phyloP scores from a whole-genome alignment of 2,113 vertebrate species.

The Tetraodon nigroviridis region DNA sequence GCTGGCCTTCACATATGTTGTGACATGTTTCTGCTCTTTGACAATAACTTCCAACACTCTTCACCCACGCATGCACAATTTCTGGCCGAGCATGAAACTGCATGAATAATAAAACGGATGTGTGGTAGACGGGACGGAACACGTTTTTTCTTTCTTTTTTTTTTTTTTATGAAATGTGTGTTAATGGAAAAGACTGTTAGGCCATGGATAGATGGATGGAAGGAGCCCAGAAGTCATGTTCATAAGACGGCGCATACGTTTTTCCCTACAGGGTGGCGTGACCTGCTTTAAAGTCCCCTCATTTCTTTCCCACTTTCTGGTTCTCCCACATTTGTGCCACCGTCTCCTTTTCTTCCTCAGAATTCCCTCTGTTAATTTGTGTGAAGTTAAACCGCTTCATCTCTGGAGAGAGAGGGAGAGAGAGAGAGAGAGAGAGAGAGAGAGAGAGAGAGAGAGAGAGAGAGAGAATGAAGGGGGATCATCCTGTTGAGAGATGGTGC shows the following conservation, averaged over 20 bases:
- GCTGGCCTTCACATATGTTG: conserved; percentile 37
- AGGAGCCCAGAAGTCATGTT: conserved; percentile 24
- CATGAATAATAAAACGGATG: conserved; percentile 67
- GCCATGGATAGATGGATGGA: conserved; percentile 24
- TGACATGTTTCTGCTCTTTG: conserved; percentile 41
- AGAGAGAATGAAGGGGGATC: conserved; percentile 5
- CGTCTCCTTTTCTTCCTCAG: conserved; percentile 10
- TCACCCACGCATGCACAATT: conserved; percentile 39
- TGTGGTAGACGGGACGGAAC: conserved; percentile 39
- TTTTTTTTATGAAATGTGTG: conserved; percentile 34
- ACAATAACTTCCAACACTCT: conserved; percentile 36
- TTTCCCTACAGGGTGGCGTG: conserved; percentile 41
- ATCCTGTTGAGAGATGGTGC: conserved; percentile 41
- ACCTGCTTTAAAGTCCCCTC: conserved; percentile 51
- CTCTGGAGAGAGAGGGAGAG: conserved; percentile 31
- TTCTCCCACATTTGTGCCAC: conserved; percentile 28
- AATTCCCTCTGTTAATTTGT: conserved; percentile 54
- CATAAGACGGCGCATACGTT: conserved; percentile 42
- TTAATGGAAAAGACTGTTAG: conserved; percentile 58
- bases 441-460: too few species aligned
- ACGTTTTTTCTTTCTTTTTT: too few species aligned
- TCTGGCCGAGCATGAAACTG: conserved; percentile 53
- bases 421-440: too few species aligned
- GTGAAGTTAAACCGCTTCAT: conserved; percentile 50
- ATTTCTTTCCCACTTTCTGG: conserved; percentile 19